Base-by-base conservation (phyloP, 2,888 invertebrate species). In the Diabrotica balteata region DNA sequence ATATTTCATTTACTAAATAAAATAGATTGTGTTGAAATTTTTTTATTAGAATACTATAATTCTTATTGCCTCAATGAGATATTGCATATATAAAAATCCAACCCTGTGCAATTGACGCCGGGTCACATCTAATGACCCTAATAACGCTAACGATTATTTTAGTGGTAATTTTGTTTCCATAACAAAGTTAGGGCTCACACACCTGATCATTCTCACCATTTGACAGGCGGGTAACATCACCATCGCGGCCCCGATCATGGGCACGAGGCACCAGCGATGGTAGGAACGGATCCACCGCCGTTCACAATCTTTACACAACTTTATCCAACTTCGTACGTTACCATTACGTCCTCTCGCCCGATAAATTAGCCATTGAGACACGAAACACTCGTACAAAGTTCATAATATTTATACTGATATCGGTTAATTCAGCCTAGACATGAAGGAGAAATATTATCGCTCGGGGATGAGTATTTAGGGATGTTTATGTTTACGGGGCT, bases 131-230 rank as follows among this genome's bases (percentile, higher is more conserved):
- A 80, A 81, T 81, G 80, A 81, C 79, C 79, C 79, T 79, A 78
- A 80, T 80, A 78, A 79, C 63, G 67, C 65, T 80, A 80, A 81
- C 81, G 80, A 80, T 80, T 81, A 77, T 80, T 82, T 81, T 79
- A 80, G 80, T 79, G 80, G 80, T 81, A 81, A 81, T 81, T 81
- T 75, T 80, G 82, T 81, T 81, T 81, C 81, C 80, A 81, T 81
- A 82, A 82, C 80, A 81, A 82, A 82, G 81, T 81, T 82, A 80
- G 80, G 78, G 78, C 74, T 72, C 67, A 73, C 66, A 77, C 82
- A 81, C 79, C 80, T 81, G 81, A 77, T 59, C 73, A 62, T 80
- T 80, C 80, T 79, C 81, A 81, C 78, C 73, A 75, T 80, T 78
- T 71, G 68, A 75, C 55, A 55, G 32, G 55, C 55, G 44, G 71